phyloP scores from a whole-genome alignment of 2,888 invertebrate species.

The Hedya salicella region DNA sequence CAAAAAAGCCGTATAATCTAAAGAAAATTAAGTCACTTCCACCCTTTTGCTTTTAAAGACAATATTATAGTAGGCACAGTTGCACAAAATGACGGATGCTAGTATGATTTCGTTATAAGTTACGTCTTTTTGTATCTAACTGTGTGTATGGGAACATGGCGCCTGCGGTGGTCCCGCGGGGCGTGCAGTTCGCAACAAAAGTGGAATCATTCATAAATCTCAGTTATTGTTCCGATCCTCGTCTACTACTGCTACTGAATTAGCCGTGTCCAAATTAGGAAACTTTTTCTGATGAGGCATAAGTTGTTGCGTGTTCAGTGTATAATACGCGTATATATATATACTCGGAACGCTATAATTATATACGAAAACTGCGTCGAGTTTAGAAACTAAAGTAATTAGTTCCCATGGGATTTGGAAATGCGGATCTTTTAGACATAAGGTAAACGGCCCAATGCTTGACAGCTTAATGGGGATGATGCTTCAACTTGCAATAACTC shows the following conservation, averaged over 20 bases:
- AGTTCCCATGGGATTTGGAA: background rate
- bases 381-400: background rate
- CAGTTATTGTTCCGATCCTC: conserved; percentile 50
- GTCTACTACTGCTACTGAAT: conserved; percentile 42
- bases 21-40: background rate
- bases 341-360: background rate
- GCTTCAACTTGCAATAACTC: too few relatives aligned
- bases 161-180: conserved; percentile 46
- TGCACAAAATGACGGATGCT: background rate
- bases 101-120: background rate
- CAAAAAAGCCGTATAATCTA: background rate
- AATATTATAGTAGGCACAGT: background rate
- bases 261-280: conserved; percentile 38
- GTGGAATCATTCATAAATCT: conserved; percentile 54
- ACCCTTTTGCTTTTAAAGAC: background rate
- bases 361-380: background rate
- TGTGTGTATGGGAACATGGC: background rate
- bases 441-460: too few relatives aligned
- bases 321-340: background rate
- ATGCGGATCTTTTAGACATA: background rate
- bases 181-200: conserved; percentile 50
- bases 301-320: conserved; percentile 15
- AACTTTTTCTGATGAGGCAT: conserved; percentile 23
- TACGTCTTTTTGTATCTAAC: background rate
- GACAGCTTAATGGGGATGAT: too few relatives aligned